phyloP scores from a whole-genome alignment of 2,113 vertebrate genomes.

The Nipponia nippon region DNA sequence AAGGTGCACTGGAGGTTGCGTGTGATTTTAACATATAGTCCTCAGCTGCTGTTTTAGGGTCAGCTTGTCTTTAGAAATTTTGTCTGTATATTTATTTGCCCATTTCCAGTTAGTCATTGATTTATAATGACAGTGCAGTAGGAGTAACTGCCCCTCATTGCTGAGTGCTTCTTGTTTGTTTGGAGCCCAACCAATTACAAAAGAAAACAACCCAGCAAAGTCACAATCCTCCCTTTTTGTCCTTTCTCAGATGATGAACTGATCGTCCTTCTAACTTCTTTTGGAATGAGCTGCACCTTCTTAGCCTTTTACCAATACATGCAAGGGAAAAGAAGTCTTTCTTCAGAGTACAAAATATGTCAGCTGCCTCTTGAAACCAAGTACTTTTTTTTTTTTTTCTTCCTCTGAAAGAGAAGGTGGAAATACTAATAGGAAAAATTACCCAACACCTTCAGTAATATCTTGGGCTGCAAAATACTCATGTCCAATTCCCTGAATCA shows the following conservation, averaged over 20 bases:
- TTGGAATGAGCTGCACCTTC: neutral
- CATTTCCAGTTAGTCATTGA: neutral
- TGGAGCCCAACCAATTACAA: neutral
- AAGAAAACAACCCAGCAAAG: neutral
- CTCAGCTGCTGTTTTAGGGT: neutral
- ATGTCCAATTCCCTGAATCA: neutral
- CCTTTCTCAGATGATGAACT: neutral
- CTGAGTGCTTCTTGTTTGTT: neutral
- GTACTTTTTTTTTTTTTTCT: neutral
- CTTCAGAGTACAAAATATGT: neutral
- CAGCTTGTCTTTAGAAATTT: neutral
- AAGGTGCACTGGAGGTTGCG: neutral
- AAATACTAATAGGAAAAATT: neutral
- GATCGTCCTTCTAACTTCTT: neutral
- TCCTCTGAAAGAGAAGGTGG: neutral
- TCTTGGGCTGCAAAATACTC: neutral
- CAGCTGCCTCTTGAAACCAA: neutral
- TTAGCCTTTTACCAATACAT: neutral
- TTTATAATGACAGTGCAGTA: neutral
- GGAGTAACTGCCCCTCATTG: neutral
- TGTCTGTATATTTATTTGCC: neutral
- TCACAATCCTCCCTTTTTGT: neutral
- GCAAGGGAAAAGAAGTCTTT: neutral
- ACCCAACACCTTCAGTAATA: neutral
- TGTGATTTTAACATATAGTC: neutral